Evolutionary conservation across 2,888 invertebrate species (phyloP).

Genomic region (Macrosoma leucophasiata): DNA sequence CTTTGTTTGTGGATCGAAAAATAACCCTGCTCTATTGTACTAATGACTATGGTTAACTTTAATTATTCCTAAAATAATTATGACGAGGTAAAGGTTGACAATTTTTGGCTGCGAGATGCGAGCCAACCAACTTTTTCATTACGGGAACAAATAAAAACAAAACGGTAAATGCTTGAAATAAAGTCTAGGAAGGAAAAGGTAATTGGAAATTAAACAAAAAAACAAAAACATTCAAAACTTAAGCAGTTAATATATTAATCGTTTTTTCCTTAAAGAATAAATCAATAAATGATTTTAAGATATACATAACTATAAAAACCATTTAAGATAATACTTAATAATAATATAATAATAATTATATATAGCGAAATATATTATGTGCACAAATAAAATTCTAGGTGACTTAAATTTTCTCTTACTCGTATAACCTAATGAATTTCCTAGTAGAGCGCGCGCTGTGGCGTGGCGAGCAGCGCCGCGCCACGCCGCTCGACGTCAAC

Average conservation of each 20-base stretch:
- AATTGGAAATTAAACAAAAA: slow-evolving; percentile 65
- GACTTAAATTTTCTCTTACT: slow-evolving; percentile 75
- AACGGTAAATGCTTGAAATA: slow-evolving; percentile 53
- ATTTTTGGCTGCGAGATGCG: slow-evolving; percentile 50
- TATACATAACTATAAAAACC: slow-evolving; percentile 76
- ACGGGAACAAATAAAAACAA: slow-evolving; percentile 40
- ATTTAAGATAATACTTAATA: slow-evolving; percentile 76
- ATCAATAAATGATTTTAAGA: slow-evolving; percentile 75
- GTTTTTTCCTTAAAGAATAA: slow-evolving; percentile 73
- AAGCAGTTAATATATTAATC: slow-evolving; percentile 76
- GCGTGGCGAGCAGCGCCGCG: slow-evolving; percentile 28
- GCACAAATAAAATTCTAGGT: slow-evolving; percentile 77
- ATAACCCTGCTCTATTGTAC: slow-evolving; percentile 76
- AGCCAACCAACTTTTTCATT: slow-evolving; percentile 39
- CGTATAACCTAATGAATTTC: slow-evolving; percentile 72
- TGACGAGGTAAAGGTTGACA: slow-evolving; percentile 73
- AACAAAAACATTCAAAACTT: slow-evolving; percentile 70
- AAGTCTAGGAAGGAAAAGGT: slow-evolving; percentile 44
- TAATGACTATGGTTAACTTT: slow-evolving; percentile 73
- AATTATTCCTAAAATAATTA: slow-evolving; percentile 72
- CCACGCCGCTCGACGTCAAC: slow-evolving; percentile 59
- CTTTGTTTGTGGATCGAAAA: slow-evolving; percentile 74
- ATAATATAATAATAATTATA: slow-evolving; percentile 75
- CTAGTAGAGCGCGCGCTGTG: slow-evolving; percentile 60
- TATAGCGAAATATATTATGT: slow-evolving; percentile 77